A percentile compares a stretch with the other conserved stretches of the same genome.
These are phyloP conservation scores for Tamias sibiricus DNA, from an alignment of 2,113 vertebrate species.

Conservation along the genomic window DNA sequence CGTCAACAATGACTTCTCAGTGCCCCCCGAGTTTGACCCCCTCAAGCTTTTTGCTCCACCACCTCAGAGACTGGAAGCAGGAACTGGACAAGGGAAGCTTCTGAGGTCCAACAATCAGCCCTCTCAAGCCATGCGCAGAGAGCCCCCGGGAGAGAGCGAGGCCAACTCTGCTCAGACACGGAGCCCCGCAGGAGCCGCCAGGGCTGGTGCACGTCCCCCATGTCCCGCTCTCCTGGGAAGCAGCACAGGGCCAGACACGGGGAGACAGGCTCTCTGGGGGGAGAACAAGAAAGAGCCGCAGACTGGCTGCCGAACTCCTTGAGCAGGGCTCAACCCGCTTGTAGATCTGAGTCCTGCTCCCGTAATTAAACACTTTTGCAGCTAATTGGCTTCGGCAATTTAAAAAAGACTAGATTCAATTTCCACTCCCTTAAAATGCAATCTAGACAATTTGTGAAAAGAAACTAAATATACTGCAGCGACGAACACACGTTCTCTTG, in stretches of 20 bases:
- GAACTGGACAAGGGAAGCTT: background rate
- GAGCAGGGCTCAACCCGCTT: background rate
- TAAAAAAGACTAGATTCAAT: constrained; percentile 65
- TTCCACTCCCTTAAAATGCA: constrained; percentile 73
- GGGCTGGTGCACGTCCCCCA: background rate
- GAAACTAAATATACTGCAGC: constrained; percentile 61
- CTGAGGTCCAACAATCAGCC: background rate
- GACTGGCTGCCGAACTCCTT: background rate
- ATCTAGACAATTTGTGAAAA: constrained; percentile 79
- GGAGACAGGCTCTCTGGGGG: background rate
- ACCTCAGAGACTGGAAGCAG: background rate
- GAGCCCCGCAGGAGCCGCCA: fast-evolving
- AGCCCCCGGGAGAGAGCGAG: background rate
- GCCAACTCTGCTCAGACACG: background rate
- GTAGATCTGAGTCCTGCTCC: background rate
- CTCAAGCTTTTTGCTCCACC: background rate
- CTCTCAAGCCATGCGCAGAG: background rate
- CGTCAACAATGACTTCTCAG: no score
- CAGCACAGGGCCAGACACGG: background rate
- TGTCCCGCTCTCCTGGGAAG: background rate
- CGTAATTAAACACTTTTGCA: constrained; percentile 62
- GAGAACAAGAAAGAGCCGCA: background rate
- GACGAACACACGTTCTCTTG: constrained; percentile 52
- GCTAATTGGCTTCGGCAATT: constrained; percentile 70
- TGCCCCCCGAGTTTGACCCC: background rate